These are phyloP conservation scores for Falcaria lacertinaria DNA, from an alignment of 2,888 invertebrate genomes.

Conservation along the genomic window DNA sequence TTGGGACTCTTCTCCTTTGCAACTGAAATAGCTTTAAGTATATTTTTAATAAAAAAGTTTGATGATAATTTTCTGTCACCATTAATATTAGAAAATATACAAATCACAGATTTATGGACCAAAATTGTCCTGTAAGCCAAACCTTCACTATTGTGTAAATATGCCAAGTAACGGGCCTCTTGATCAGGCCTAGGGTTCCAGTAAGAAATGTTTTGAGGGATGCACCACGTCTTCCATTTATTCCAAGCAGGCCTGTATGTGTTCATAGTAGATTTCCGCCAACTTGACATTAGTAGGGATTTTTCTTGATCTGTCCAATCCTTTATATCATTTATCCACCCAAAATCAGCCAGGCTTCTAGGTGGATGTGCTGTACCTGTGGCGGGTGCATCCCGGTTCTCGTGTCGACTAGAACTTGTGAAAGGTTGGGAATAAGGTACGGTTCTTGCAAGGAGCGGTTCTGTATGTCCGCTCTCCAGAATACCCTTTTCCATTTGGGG, in stretches of 20 bases:
- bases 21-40: too few relatives aligned
- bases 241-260: slow-evolving; percentile 14
- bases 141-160: slow-evolving; percentile 5
- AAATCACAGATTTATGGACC: too few relatives aligned
- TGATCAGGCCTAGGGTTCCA: neutral
- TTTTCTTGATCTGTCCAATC: slow-evolving; percentile 16
- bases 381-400: too few relatives aligned
- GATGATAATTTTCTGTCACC: too few relatives aligned
- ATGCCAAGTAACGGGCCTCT: slow-evolving; percentile 12
- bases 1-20: too few relatives aligned
- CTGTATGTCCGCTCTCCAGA: slow-evolving; percentile 13
- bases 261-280: slow-evolving; percentile 8
- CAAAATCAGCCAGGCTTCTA: slow-evolving; percentile 28
- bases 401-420: slow-evolving; percentile 7
- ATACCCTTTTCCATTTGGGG: slow-evolving; percentile 11
- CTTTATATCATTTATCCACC: slow-evolving; percentile 14
- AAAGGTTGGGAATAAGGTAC: slow-evolving; percentile 4
- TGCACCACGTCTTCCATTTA: neutral
- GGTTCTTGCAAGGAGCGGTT: slow-evolving; percentile 2
- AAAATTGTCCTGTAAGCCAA: too few relatives aligned
- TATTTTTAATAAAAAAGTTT: too few relatives aligned
- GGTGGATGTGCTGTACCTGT: slow-evolving; percentile 12
- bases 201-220: too few relatives aligned
- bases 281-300: slow-evolving; percentile 7
- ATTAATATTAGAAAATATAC: too few relatives aligned